A percentile compares a stretch with the other conserved stretches of the same genome.
Evolutionary conservation across 2,797 vertebrate genomes (phyloP).

Genomic region (Schizothorax lantsangensis): DNA sequence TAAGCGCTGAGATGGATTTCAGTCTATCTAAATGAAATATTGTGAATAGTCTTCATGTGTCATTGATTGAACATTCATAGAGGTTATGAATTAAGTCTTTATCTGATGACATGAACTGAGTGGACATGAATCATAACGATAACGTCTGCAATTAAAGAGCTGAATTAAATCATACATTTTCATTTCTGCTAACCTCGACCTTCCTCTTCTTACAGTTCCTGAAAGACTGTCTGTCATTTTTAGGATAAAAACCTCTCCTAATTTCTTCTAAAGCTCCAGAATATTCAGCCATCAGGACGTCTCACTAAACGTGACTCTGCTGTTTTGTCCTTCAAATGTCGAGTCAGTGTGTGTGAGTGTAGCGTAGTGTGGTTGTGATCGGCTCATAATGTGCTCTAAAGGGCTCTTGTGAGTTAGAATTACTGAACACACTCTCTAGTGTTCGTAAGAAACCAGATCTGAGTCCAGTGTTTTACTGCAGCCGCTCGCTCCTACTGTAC

Average conservation of each 20-base stretch:
- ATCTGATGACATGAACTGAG: neutral
- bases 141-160: slow-evolving; percentile 81
- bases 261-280: neutral
- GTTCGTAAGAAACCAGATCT: slow-evolving; percentile 13
- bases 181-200: slow-evolving; percentile 76
- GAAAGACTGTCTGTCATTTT: neutral
- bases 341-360: slow-evolving; percentile 77
- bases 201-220: slow-evolving; percentile 51
- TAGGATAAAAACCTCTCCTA: neutral
- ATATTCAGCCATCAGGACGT: neutral
- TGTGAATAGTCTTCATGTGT: neutral
- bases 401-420: neutral
- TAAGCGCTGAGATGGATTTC: neutral
- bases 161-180: slow-evolving; percentile 77
- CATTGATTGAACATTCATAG: neutral
- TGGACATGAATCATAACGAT: slow-evolving; percentile 64
- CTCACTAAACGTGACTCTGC: slow-evolving; percentile 5
- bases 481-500: neutral
- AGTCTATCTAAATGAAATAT: neutral
- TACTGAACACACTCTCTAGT: neutral
- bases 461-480: neutral
- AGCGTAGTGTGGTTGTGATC: slow-evolving; percentile 67
- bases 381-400: neutral
- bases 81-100: neutral
- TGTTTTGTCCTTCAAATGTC: slow-evolving; percentile 72